phyloP scores from a whole-genome alignment of 2,113 vertebrate species.

The Rhizomys pruinosus region DNA sequence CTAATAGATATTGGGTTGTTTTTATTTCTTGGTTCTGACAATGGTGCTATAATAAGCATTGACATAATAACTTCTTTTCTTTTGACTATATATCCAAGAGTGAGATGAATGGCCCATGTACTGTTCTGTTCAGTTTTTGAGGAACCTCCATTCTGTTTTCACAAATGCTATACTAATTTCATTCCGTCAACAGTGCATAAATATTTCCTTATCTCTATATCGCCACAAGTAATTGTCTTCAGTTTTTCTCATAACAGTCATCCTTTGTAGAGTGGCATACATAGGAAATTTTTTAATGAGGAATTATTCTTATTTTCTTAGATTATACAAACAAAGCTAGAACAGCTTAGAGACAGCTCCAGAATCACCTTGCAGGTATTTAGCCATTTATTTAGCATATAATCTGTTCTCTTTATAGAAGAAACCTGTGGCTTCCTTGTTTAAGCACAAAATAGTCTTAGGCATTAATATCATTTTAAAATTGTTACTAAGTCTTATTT shows the following conservation, averaged over 20 bases:
- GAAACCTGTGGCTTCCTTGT: background rate
- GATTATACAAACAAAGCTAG: background rate
- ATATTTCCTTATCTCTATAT: background rate
- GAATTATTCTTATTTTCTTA: background rate
- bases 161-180: background rate
- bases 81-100: background rate
- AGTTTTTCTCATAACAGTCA: background rate
- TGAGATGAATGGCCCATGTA: too few relatives aligned
- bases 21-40: background rate
- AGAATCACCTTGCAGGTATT: background rate
- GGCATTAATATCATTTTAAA: background rate
- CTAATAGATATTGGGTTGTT: background rate
- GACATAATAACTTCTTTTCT: background rate
- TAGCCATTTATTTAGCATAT: background rate
- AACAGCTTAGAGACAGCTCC: background rate
- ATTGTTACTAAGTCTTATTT: background rate
- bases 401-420: constrained; percentile 9
- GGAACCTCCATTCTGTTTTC: background rate
- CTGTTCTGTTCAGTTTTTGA: background rate
- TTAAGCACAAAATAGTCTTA: background rate
- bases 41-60: background rate
- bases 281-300: constrained; percentile 8
- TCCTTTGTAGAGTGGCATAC: background rate
- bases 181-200: background rate
- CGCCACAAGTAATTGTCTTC: background rate